A percentile compares a stretch with the other conserved stretches of the same genome.
phyloP scores from a whole-genome alignment of 2,113 vertebrate species.

The Trochalopteron elliotii region DNA sequence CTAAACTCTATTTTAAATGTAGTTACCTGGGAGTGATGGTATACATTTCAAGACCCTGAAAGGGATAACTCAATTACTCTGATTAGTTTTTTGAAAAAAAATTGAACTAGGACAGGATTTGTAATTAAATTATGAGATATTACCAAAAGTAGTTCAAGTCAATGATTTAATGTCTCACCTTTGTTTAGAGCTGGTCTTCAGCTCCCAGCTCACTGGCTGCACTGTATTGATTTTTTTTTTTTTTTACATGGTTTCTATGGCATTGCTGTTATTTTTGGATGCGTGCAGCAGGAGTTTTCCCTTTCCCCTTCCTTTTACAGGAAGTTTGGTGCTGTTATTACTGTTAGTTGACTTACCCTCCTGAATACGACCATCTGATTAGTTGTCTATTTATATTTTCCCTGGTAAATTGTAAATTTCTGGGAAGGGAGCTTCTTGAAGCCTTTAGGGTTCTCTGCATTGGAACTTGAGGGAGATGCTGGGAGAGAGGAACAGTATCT shows the following conservation, averaged over 20 bases:
- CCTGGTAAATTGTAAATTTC: not conserved
- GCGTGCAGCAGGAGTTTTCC: not conserved
- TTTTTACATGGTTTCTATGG: constrained; percentile 11
- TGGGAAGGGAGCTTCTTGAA: not conserved
- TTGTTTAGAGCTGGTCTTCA: not conserved
- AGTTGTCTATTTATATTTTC: not conserved
- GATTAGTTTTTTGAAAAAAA: not conserved
- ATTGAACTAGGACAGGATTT: not conserved
- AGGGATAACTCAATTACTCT: not conserved
- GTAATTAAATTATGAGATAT: constrained; percentile 14
- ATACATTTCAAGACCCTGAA: not conserved
- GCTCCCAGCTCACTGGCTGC: not conserved
- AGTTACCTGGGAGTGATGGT: not conserved
- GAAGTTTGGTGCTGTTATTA: not conserved
- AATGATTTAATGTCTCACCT: constrained; percentile 14
- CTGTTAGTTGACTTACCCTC: not conserved
- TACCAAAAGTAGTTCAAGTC: not conserved
- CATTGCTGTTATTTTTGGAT: not conserved
- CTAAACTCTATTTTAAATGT: not conserved
- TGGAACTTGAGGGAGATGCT: not conserved
- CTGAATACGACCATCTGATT: not conserved
- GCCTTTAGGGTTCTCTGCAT: not conserved
- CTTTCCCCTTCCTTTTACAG: not conserved
- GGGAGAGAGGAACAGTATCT: not conserved
- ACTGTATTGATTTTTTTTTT: constrained; percentile 51